Base-by-base conservation (phyloP, 1,140 invertebrate genomes). In the Telenomus remus region DNA sequence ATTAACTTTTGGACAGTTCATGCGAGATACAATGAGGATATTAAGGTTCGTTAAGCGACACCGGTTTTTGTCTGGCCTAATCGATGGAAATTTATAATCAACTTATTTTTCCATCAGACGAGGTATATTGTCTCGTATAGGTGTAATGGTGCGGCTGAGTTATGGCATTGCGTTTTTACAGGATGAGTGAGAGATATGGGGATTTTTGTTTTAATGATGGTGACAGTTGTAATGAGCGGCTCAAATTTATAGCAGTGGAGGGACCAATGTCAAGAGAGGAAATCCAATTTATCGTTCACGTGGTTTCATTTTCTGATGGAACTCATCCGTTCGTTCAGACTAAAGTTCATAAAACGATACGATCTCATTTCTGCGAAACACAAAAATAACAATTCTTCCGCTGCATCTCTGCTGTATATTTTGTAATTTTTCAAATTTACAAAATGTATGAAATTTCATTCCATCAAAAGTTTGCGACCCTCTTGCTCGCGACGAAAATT, bases 141-240 rank as follows among this genome's bases (percentile, higher is more conserved):
- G 5, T 44, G 19, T 57, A 53, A 60, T n/a, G 43, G 33, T 9
- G 8, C 13, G 55, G 49, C 50, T 70, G 50, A 61, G 51, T 61
- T 61, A 70, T 55, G 50, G 34, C 12, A 8, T 47, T 39, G 35
- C 12, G 43, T 43, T 61, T 61, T 61, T 43, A 50, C 15, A 51
- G 33, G 42, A 37, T 70, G 27, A 43, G 15, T 6, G 59, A 35
- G 47, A 51, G 44, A 56, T 63, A 63, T 47, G 46, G 68, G 46
- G 59, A 49, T 61, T 70, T 72, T 72, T 64, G 59, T 59, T 72
- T 72, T 72, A 72, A 72, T 72, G 54, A 72, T 56, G 53, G 54
- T 59, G 69, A 64, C 69, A 72, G 59, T 42, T 16, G 59, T 72
- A 72, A 64, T 72, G 59, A 57, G 69, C 42, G 16, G n/a, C 1